Base-by-base conservation (phyloP, 53 echinoderm and acorn worm genomes). In the Henricia sp. region DNA sequence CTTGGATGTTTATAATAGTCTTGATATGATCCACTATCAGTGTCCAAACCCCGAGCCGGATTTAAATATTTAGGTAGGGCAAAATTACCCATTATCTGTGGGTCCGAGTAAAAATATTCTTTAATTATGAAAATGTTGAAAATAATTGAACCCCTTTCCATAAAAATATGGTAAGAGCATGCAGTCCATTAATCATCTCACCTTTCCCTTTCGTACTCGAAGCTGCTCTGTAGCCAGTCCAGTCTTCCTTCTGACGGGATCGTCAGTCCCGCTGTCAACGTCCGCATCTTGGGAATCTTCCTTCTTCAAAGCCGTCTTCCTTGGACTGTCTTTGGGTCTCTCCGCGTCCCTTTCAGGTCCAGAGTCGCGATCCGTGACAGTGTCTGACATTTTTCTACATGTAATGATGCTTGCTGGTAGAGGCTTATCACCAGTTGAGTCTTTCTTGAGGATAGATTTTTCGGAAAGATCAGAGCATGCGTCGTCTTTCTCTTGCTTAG, bases 271-370 rank as follows among this genome's bases (percentile, higher is more conserved):
- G 29, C 92, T 92, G 55, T 88, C 88, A 27, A 92, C 85, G 34
- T 92, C 92, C 8, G 80, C 92, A 73, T 92, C 88, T 37, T 51
- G 55, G 10, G 92, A 92, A 55, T 92, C 92, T 32, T 88, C 85
- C 42, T 86, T 88, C 84, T 68, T 77, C 65, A 84, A 20, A 4
- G 73, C 50, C 4, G 36, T 88, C 67, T 73, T 82, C 46, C 74
- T 82, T 68, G 66, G 91, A 78, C 84, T 73, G 50, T 82, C 92
- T 65, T 27, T 82, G 11, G 70, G 50, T n/a, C n/a, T n/a, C n/a
- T n/a, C 14, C 30, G 23, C 14, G n/a, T n/a, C n/a, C n/a, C n/a
- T n/a, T n/a, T n/a, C n/a, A n/a, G n/a, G n/a, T n/a, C n/a, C n/a
- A n/a, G n/a, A n/a, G n/a, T n/a, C n/a, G n/a, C n/a, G n/a, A n/a